These are phyloP conservation scores for Lasioglossum vierecki DNA, from an alignment of 2,888 invertebrate species.

Conservation along the genomic window DNA sequence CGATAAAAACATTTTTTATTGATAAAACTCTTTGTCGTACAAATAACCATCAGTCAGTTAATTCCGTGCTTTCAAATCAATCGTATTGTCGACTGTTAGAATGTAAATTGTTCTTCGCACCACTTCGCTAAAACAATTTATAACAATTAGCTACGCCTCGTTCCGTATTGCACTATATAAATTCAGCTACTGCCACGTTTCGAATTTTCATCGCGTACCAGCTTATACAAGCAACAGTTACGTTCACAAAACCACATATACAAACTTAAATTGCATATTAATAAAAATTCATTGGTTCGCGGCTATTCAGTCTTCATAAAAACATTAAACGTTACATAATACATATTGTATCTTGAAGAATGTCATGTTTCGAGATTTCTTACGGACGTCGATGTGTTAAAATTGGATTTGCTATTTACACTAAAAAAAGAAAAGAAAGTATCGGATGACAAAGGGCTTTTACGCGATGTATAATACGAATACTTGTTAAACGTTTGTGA, in stretches of 20 bases:
- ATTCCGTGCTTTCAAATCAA: constrained; percentile 1
- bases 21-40: constrained; percentile 15
- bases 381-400: constrained; percentile 29
- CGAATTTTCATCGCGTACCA: constrained; percentile 17
- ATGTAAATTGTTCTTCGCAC: neutral
- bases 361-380: constrained; percentile 57
- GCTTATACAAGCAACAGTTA: constrained; percentile 47
- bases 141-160: neutral
- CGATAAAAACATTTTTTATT: constrained; percentile 13
- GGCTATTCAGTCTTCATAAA: constrained; percentile 78
- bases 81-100: constrained; percentile 8
- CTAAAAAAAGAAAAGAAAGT: constrained; percentile 19
- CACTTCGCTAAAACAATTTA: constrained; percentile 11
- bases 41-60: constrained; percentile 2
- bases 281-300: constrained; percentile 68
- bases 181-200: constrained; percentile 1
- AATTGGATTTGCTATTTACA: constrained; percentile 49
- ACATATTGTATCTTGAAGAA: constrained; percentile 44
- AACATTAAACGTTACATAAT: constrained; percentile 68
- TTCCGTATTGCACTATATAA: constrained; percentile 44
- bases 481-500: constrained; percentile 51
- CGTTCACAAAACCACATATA: constrained; percentile 50
- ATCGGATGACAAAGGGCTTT: constrained; percentile 31
- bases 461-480: constrained; percentile 35
- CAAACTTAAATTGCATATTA: constrained; percentile 58